A percentile compares a stretch with the other conserved stretches of the same genome.
Evolutionary conservation across 2,888 invertebrate species (phyloP).

Genomic region (Drosophila heteroneura): DNA sequence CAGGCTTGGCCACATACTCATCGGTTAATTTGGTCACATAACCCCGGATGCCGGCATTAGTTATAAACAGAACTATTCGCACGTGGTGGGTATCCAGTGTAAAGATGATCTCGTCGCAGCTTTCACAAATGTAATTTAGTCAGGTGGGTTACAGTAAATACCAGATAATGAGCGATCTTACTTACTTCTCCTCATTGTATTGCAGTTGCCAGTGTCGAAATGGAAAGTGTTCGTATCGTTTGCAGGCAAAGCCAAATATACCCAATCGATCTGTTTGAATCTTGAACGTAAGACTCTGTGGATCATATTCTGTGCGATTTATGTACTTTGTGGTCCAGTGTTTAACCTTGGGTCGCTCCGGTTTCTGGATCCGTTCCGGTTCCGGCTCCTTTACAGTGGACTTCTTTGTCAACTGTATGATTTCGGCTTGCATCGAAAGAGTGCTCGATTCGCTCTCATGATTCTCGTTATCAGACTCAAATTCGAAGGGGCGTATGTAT

Average conservation of each 20-base stretch:
- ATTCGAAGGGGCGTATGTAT: not conserved
- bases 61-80: slow-evolving; percentile 66
- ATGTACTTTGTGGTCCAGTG: slow-evolving; percentile 82
- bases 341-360: slow-evolving; percentile 17
- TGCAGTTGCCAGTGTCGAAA: slow-evolving; percentile 78
- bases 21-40: slow-evolving; percentile 66
- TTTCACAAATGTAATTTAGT: slow-evolving; percentile 14
- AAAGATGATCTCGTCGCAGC: slow-evolving; percentile 74
- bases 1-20: slow-evolving; percentile 55
- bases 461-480: not conserved
- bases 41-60: slow-evolving; percentile 69
- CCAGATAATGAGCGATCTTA: not conserved
- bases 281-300: slow-evolving; percentile 52
- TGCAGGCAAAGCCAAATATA: slow-evolving; percentile 82
- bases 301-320: slow-evolving; percentile 54
- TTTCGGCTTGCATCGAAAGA: not conserved
- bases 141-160: too few species aligned
- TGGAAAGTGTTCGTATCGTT: slow-evolving; percentile 83
- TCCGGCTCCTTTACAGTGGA: not conserved
- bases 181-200: slow-evolving; percentile 72
- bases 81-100: slow-evolving; percentile 71
- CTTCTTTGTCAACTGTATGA: not conserved
- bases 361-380: not conserved
- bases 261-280: slow-evolving; percentile 83
- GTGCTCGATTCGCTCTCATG: not conserved